Evolutionary conservation across 2,113 vertebrate species (phyloP).

Genomic region (Stegastes partitus): DNA sequence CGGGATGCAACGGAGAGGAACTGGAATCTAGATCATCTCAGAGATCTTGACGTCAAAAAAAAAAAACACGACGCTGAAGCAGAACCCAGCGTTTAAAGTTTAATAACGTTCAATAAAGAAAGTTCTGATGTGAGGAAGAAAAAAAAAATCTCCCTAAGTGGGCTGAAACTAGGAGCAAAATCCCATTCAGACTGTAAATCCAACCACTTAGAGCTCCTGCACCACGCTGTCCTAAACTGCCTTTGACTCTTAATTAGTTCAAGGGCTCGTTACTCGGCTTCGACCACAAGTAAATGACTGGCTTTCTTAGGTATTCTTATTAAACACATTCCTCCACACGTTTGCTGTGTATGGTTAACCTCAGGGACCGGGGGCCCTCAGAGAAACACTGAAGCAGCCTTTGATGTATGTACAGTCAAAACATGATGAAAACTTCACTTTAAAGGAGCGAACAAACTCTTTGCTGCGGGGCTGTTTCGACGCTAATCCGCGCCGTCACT

Average conservation of each 20-base stretch:
- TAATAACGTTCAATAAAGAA: constrained; percentile 33
- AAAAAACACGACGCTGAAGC: not conserved
- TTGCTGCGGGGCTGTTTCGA: not conserved
- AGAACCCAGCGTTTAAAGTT: constrained; percentile 22
- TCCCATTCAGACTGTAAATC: constrained; percentile 49
- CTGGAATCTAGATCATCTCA: not conserved
- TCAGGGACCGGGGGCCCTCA: constrained; percentile 34
- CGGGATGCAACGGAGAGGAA: constrained; percentile 10
- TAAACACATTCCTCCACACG: constrained; percentile 69
- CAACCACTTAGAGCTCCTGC: constrained; percentile 35
- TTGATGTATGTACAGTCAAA: constrained; percentile 65
- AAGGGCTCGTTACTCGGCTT: constrained; percentile 60
- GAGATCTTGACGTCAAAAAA: not conserved
- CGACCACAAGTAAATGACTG: constrained; percentile 68
- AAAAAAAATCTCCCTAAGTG: not conserved
- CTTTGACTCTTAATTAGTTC: constrained; percentile 71
- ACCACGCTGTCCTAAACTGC: constrained; percentile 28
- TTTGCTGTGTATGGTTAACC: constrained; percentile 61
- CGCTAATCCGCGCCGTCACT: not conserved
- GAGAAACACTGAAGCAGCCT: constrained; percentile 17
- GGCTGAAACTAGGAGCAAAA: constrained; percentile 19
- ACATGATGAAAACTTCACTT: constrained; percentile 28
- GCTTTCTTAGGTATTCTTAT: constrained; percentile 69
- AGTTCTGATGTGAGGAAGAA: constrained; percentile 2
- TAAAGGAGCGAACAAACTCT: not conserved